These are phyloP conservation scores for Leucopsar rothschildi DNA, from an alignment of 2,113 vertebrate genomes.

Conservation along the genomic window DNA sequence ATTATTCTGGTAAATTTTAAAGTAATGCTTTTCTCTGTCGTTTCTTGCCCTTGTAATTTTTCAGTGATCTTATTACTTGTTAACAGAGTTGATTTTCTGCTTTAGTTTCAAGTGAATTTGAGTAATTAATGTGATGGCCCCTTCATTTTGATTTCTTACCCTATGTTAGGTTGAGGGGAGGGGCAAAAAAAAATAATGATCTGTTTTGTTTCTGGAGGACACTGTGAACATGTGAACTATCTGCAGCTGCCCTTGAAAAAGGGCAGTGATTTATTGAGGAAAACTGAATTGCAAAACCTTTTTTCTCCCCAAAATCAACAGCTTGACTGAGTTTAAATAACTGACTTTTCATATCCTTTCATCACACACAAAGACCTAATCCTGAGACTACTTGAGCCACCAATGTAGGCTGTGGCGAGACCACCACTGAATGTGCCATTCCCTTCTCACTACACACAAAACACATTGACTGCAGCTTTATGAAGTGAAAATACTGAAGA, in stretches of 20 bases:
- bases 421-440: conserved; percentile 89
- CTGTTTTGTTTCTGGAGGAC: conserved; percentile 47
- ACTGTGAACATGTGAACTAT: conserved; percentile 58
- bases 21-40: background rate
- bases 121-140: conserved; percentile 19
- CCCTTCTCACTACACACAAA: conserved; percentile 87
- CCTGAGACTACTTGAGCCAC: conserved; percentile 93
- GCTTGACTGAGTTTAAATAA: conserved; percentile 97
- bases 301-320: conserved; percentile 82
- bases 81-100: conserved; percentile 3
- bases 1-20: background rate
- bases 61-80: background rate
- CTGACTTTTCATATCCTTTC: conserved; percentile 99
- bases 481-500: conserved; percentile 91
- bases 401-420: conserved; percentile 88
- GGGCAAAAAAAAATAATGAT: background rate
- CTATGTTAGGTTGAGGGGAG: background rate
- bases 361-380: conserved; percentile 92
- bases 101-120: conserved; percentile 17
- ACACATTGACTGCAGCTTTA: conserved; percentile 96
- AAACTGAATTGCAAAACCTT: conserved; percentile 86
- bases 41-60: background rate
- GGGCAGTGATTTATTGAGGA: conserved; percentile 82
- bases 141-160: conserved; percentile 46
- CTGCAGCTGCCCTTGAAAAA: conserved; percentile 74